Evolutionary conservation across 2,888 invertebrate genomes (phyloP).

Genomic region (Leucophora obtusa): DNA sequence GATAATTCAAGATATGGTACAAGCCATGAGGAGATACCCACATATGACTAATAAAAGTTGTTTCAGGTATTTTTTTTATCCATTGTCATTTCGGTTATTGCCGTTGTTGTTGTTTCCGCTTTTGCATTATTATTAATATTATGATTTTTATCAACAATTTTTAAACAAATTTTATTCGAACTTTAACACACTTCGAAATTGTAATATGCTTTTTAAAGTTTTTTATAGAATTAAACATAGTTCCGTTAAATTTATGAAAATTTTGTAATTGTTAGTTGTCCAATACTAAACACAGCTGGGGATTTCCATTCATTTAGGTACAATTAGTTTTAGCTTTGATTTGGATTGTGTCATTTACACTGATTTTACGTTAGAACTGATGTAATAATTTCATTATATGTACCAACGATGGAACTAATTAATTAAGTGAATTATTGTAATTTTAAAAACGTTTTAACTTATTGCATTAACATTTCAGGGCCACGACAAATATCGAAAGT

Average conservation of each 20-base stretch:
- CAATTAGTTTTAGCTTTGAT: background rate
- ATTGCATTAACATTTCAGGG: too few relatives aligned
- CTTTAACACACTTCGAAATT: too few relatives aligned
- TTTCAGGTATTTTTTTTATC: conserved; percentile 50
- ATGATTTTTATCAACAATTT: conserved; percentile 19
- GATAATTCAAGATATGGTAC: too few relatives aligned
- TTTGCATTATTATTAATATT: conserved; percentile 23
- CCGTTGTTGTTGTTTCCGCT: too few relatives aligned
- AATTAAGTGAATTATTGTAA: too few relatives aligned
- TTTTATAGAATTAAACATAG: background rate
- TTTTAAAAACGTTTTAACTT: too few relatives aligned
- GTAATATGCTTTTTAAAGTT: background rate
- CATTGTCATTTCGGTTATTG: conserved; percentile 31
- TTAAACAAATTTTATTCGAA: background rate
- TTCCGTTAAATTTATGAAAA: background rate
- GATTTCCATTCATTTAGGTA: conserved; percentile 8
- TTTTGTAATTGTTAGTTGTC: background rate
- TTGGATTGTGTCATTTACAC: conserved; percentile 5
- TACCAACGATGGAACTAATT: too few relatives aligned
- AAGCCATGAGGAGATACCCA: background rate
- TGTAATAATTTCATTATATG: background rate
- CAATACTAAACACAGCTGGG: background rate
- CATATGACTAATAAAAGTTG: conserved; percentile 56
- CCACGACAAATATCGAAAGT: too few relatives aligned
- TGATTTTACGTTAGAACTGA: background rate